Evolutionary conservation across 1,140 invertebrate species (phyloP).

Genomic region (Bemisia tabaci): DNA sequence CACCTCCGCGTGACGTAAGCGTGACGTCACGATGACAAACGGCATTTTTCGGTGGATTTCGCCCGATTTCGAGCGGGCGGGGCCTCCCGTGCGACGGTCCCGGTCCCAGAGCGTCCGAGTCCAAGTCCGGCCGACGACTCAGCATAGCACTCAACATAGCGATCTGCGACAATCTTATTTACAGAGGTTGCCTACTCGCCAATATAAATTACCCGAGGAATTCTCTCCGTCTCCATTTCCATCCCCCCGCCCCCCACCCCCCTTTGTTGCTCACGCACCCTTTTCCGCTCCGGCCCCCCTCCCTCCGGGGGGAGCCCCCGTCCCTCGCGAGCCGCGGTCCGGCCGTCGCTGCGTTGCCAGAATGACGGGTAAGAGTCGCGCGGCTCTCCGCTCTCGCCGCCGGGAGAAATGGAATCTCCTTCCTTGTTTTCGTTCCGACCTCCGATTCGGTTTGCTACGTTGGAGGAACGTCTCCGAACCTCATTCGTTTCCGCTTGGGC

Average conservation of each 20-base stretch:
- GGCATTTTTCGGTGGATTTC: too few relatives aligned
- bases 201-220: background rate
- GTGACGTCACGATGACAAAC: too few relatives aligned
- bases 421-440: too few relatives aligned
- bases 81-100: background rate
- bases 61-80: background rate
- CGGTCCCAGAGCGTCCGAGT: background rate
- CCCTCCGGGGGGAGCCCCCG: background rate
- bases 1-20: too few relatives aligned
- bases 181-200: background rate
- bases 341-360: too few relatives aligned
- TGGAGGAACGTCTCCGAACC: too few relatives aligned
- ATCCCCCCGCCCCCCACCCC: background rate
- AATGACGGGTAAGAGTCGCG: too few relatives aligned
- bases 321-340: too few relatives aligned
- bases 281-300: background rate
- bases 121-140: background rate
- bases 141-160: background rate
- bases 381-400: too few relatives aligned
- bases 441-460: too few relatives aligned
- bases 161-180: background rate
- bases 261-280: background rate
- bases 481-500: too few relatives aligned
- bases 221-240: background rate
- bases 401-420: too few relatives aligned